A percentile compares a stretch with the other conserved stretches of the same genome.
phyloP scores from a whole-genome alignment of 2,113 vertebrate genomes.

The Okapia johnstoni region DNA sequence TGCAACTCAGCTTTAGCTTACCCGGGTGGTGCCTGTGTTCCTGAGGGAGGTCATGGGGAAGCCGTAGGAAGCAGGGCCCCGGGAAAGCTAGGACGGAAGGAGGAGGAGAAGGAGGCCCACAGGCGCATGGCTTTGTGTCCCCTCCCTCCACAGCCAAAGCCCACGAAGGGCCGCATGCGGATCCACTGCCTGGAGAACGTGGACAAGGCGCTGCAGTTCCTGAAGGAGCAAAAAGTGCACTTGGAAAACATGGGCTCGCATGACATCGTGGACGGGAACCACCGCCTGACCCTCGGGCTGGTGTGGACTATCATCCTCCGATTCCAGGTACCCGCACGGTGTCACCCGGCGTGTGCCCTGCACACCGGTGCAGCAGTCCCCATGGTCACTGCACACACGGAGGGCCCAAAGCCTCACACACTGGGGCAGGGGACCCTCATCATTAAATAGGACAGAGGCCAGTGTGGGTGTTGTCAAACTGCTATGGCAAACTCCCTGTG shows the following conservation, averaged over 20 bases:
- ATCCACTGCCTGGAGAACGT: slow-evolving; percentile 97
- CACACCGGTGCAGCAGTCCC: fast-evolving
- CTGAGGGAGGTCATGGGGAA: not conserved
- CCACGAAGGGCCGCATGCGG: slow-evolving; percentile 94
- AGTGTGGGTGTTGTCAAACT: not conserved
- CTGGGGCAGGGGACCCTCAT: not conserved
- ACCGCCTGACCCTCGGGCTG: slow-evolving; percentile 92
- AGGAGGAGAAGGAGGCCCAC: not conserved
- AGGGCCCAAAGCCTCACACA: not conserved
- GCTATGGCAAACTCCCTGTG: not conserved
- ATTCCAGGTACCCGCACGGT: slow-evolving; percentile 85
- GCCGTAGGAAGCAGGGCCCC: not conserved
- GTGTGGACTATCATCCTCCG: slow-evolving; percentile 97
- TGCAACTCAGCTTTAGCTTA: not conserved
- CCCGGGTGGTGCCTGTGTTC: not conserved
- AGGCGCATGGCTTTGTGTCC: not conserved
- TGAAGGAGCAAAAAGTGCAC: slow-evolving; percentile 95
- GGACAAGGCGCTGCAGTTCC: slow-evolving; percentile 94
- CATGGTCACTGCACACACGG: not conserved
- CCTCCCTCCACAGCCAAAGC: slow-evolving; percentile 83
- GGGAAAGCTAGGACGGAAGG: not conserved
- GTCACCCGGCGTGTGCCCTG: not conserved
- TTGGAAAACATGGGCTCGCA: slow-evolving; percentile 96
- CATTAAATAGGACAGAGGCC: not conserved
- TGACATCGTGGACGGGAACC: slow-evolving; percentile 95